Percentiles rank a stretch among this genome's conserved stretches.
These are phyloP conservation scores for Phyto melanocephala DNA, from an alignment of 2,888 invertebrate species.

Conservation along the genomic window DNA sequence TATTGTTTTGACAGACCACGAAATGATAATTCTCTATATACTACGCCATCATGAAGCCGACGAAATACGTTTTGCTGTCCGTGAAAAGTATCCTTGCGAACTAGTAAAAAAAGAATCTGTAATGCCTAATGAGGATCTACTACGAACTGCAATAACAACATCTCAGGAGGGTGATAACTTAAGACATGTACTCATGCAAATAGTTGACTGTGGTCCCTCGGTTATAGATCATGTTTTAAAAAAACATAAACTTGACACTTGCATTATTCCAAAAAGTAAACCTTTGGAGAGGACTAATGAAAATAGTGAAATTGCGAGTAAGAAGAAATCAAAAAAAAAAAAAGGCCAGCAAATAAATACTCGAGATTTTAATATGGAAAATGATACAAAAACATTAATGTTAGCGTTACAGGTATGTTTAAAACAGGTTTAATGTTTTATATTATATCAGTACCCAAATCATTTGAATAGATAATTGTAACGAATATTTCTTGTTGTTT, in stretches of 20 bases:
- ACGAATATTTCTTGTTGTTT: too few species aligned
- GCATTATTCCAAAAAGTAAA: constrained; percentile 78
- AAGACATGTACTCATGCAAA: constrained; percentile 89
- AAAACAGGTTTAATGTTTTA: not conserved
- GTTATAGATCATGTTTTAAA: constrained; percentile 94
- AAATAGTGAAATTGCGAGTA: constrained; percentile 26
- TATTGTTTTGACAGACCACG: constrained; percentile 93
- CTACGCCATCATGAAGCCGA: constrained; percentile 95
- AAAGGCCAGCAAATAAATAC: constrained; percentile 64
- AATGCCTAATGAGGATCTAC: constrained; percentile 79
- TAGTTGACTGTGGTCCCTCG: constrained; percentile 93
- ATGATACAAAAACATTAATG: constrained; percentile 83
- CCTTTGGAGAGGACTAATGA: not conserved
- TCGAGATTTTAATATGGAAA: constrained; percentile 81
- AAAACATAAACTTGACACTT: constrained; percentile 83
- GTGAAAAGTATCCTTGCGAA: constrained; percentile 92
- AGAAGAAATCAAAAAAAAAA: constrained; percentile 67
- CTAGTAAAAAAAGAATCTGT: constrained; percentile 83
- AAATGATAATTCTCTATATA: constrained; percentile 94
- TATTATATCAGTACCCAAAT: too few species aligned
- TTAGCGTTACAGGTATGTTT: constrained; percentile 82
- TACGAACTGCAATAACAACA: constrained; percentile 82
- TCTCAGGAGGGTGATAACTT: constrained; percentile 87
- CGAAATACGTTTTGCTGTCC: constrained; percentile 92
- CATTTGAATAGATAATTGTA: too few species aligned